Conservation (phyloP, 2,113 vertebrate genomes). For the Diadophis punctatus region DNA sequence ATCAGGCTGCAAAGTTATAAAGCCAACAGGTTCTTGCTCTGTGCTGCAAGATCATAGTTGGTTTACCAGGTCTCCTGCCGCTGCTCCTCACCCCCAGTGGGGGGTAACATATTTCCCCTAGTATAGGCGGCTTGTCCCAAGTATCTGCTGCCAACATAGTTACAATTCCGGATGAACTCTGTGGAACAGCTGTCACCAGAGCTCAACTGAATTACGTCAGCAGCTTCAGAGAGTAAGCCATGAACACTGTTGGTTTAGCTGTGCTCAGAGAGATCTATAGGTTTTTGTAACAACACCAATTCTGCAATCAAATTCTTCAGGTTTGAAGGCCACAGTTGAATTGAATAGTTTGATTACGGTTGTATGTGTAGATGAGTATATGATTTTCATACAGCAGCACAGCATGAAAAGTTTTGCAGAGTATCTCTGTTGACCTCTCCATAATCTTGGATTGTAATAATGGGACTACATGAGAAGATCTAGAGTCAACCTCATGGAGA, state of each 20-base stretch:
- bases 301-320: neutral
- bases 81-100: neutral
- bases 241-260: neutral
- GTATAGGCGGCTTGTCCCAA: conserved; percentile 2
- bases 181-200: conserved; percentile 7
- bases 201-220: conserved; percentile 21
- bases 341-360: neutral
- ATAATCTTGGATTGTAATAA: neutral
- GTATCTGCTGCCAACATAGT: conserved; percentile 18
- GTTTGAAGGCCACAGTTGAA: neutral
- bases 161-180: conserved; percentile 26
- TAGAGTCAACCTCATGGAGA: neutral
- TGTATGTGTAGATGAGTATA: neutral
- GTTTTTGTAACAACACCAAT: neutral
- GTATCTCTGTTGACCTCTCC: neutral
- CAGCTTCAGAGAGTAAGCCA: neutral
- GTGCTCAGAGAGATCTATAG: neutral
- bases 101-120: conserved; percentile 14
- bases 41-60: neutral
- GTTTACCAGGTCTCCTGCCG: neutral
- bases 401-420: neutral
- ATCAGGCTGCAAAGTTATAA: neutral
- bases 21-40: neutral
- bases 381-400: neutral
- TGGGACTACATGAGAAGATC: neutral